Evolutionary conservation across 2,797 vertebrate genomes (phyloP).

Genomic region (Lepus townsendii): DNA sequence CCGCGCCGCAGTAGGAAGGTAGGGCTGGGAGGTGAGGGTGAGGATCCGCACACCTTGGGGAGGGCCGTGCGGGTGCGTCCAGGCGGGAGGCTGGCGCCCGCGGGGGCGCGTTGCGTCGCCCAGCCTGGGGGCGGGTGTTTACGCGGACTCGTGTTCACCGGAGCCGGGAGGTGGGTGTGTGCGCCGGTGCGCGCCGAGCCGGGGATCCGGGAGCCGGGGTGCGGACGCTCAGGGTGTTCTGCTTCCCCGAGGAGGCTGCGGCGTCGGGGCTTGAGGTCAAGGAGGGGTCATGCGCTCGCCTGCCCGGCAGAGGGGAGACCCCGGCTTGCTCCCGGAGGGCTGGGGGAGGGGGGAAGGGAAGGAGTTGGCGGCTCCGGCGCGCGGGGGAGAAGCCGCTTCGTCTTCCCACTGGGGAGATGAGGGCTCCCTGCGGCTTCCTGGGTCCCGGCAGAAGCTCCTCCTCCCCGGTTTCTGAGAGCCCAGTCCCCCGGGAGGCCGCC

Average conservation of each 20-base stretch:
- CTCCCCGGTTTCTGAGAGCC: not conserved
- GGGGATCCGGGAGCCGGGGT: not conserved
- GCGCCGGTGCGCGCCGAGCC: not conserved
- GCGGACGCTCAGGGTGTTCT: not conserved
- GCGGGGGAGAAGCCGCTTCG: not conserved
- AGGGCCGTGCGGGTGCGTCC: constrained; percentile 1
- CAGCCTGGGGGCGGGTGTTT: constrained; percentile 25
- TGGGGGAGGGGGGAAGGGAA: not conserved
- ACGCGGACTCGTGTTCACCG: not conserved
- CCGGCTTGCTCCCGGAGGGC: not conserved
- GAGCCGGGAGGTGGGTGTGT: constrained; percentile 82
- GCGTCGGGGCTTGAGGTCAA: constrained; percentile 35
- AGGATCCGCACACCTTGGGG: not conserved
- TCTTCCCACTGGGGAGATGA: constrained; percentile 7
- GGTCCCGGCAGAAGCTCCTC: not conserved
- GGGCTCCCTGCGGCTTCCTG: not conserved
- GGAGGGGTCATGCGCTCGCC: constrained; percentile 51
- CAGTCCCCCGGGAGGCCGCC: constrained; percentile 4
- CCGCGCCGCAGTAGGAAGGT: not conserved
- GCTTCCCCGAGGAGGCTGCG: not conserved
- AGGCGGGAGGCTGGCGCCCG: constrained; percentile 5
- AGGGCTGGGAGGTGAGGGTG: not conserved
- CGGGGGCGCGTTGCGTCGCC: not conserved
- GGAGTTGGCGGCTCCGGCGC: not conserved
- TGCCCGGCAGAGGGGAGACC: too few relatives aligned